Evolutionary conservation across 2,113 vertebrate genomes (phyloP).

Genomic region (Prunella himalayana): DNA sequence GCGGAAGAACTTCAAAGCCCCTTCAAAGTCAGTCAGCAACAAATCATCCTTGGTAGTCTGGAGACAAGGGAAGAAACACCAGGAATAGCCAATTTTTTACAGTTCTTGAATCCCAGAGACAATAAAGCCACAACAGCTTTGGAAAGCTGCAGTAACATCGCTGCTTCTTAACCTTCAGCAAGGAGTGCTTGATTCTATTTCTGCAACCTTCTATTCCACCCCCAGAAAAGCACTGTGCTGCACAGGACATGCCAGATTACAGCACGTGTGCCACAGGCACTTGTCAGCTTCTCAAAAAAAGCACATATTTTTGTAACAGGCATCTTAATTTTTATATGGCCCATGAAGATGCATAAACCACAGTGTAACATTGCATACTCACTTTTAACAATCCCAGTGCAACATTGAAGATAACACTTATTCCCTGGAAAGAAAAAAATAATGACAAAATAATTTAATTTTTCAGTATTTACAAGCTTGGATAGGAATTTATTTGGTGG

Average conservation of each 20-base stretch:
- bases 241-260: background rate
- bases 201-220: background rate
- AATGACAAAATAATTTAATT: slow-evolving; percentile 42
- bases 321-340: background rate
- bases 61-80: background rate
- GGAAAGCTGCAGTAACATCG: background rate
- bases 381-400: slow-evolving; percentile 95
- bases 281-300: background rate
- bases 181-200: background rate
- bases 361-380: background rate
- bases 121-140: background rate
- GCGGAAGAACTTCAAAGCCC: slow-evolving; percentile 96
- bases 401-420: slow-evolving; percentile 98
- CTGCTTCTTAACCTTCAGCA: background rate
- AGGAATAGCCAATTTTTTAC: background rate
- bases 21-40: slow-evolving; percentile 93
- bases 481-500: background rate
- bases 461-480: background rate
- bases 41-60: slow-evolving; percentile 97
- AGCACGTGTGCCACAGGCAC: background rate
- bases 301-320: background rate
- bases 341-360: background rate
- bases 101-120: background rate
- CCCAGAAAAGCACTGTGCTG: background rate
- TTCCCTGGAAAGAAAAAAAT: slow-evolving; percentile 80